Base-by-base conservation (phyloP, 2,113 vertebrate species). In the Spea multiplicata region DNA sequence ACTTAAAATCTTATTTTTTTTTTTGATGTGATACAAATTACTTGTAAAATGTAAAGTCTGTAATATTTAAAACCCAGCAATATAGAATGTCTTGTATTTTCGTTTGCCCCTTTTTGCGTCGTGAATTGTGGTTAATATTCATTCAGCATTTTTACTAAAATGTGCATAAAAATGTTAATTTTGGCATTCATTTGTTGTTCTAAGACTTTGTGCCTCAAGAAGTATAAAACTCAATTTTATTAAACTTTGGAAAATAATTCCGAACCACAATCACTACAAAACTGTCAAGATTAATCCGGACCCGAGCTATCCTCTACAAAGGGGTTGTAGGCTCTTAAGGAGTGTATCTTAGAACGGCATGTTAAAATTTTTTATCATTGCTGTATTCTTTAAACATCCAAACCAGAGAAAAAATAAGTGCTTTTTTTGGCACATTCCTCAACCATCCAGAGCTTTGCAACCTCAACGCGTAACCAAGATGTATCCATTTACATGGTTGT, bases 361-460 rank as follows among this genome's bases (percentile, higher is more conserved):
- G 57, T 66, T 79, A 61, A 62, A 49, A 66, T 47, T 66, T 66
- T 78, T 79, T 73, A 79, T 69, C 61, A 44, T 73, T 73, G 57
- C 64, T 84, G 78, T 82, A 83, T 82, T 85, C 87, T 87, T 88
- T 90, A 86, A 88, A 84, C 75, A 14, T 84, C 86, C n/a, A 3
- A 85, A 86, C 79, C 82, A 66, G 83, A 52, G 80, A 84, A 83
- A 68, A 59, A 59, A 13, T 9, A 80, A 81, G 84, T 86, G 90
- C 87, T 91, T 88, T 82, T 89, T 87, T 91, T 90, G 90, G 90
- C 91, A 86, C 86, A 75, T 77, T 83, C 76, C n/a, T 17, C 81
- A 71, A 30, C 69, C 73, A 86, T 88, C 86, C 89, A 85, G 87
- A 86, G 83, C 83, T 73, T 67, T 75, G 75, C 83, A 80, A 84